Base-by-base conservation (phyloP, 2,797 vertebrate genomes). In the Esox lucius region DNA sequence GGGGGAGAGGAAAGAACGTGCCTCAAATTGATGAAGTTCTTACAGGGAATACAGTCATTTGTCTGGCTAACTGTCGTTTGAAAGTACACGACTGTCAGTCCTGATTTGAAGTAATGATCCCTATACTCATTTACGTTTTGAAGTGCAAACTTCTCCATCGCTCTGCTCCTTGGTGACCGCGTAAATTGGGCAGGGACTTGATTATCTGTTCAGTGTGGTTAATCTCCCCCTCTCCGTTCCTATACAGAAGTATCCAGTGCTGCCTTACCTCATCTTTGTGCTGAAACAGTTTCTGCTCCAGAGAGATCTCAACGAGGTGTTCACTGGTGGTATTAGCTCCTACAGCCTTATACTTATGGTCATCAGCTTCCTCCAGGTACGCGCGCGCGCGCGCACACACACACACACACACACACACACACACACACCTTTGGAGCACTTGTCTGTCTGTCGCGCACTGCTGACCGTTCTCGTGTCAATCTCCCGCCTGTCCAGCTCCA, bases 271-370 rank as follows among this genome's bases (percentile, higher is more conserved):
- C 94, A 99, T 99, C 94, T 97, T 99, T 92, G 97, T 98, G 73
- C 93, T 99, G 91, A 99, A 99, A 89, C 98, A 99, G 94, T 99
- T 99, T 87, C 95, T 99, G 78, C 96, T 99, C 86, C 97, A 99
- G 91, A 96, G 98, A 87, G 97, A 99, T 87, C 93, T 99, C 77
- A 99, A 99, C 68, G 98, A 99, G 91, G 98, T 99, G 88, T 99
- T 99, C 92, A 99, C 98, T 3, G 98, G 98, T 71, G 98, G 98
- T 82, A 99, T 99, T 90, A 98, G 97, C 89, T 99, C 98, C 19
- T 99, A 99, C 89, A 98, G 97, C 93, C 96, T 99, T 75, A 98
- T 99, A 93, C 95, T 99, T 89, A 99, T 99, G 98, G 97, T 97
- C 90, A 98, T 99, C 91, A 99, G 98, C 90, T 99, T 99, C 87